Percentiles rank a stretch among this genome's conserved stretches.
These are phyloP conservation scores for Macrosoma leucophasiata DNA, from an alignment of 2,888 invertebrate genomes.

Conservation along the genomic window DNA sequence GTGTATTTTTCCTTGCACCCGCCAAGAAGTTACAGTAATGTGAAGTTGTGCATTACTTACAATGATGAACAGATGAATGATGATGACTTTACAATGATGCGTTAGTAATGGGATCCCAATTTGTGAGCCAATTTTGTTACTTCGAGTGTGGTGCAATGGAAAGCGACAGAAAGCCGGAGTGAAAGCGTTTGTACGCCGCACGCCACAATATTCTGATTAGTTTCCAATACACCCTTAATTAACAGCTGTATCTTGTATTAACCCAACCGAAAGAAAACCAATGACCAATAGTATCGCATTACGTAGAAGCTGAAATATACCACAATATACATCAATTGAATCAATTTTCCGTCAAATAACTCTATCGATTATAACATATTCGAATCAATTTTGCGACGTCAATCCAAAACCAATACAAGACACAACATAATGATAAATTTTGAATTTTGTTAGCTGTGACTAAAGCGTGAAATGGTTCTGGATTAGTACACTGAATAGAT, in stretches of 20 bases:
- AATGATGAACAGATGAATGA: slow-evolving; percentile 65
- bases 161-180: slow-evolving; percentile 71
- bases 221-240: slow-evolving; percentile 72
- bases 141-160: slow-evolving; percentile 71
- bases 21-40: slow-evolving; percentile 41
- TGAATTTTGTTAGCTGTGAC: slow-evolving; percentile 74
- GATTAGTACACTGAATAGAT: slow-evolving; percentile 43
- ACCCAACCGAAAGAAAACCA: slow-evolving; percentile 76
- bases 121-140: slow-evolving; percentile 72
- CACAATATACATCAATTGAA: slow-evolving; percentile 60
- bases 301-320: slow-evolving; percentile 74
- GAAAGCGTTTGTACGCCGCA: slow-evolving; percentile 52
- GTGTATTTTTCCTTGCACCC: slow-evolving; percentile 36
- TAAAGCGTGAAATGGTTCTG: slow-evolving; percentile 66
- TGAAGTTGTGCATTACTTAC: slow-evolving; percentile 68
- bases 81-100: slow-evolving; percentile 71
- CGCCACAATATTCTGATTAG: slow-evolving; percentile 64
- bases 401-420: slow-evolving; percentile 76
- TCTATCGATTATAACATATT: too few species aligned
- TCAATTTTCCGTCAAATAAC: slow-evolving; percentile 26
- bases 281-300: slow-evolving; percentile 71
- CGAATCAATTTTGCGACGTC: slow-evolving; percentile 38
- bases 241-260: slow-evolving; percentile 76
- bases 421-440: slow-evolving; percentile 71
- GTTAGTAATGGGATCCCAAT: slow-evolving; percentile 74